A percentile compares a stretch with the other conserved stretches of the same genome.
Evolutionary conservation across 2,797 vertebrate genomes (phyloP).

Genomic region (Microcaecilia unicolor): DNA sequence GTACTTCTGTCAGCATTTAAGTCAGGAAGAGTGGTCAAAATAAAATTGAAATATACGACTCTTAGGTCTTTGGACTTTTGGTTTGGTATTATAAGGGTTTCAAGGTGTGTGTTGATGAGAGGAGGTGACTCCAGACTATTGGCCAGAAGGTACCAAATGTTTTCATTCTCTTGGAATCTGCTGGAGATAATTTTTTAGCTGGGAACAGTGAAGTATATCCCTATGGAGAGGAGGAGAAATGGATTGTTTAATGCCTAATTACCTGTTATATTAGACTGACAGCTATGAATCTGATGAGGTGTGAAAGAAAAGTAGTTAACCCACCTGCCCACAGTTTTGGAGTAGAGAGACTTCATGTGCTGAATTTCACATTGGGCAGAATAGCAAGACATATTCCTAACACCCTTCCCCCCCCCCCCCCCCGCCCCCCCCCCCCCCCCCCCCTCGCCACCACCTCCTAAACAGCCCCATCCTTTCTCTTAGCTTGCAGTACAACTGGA

Average conservation of each 20-base stretch:
- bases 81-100: too few relatives aligned
- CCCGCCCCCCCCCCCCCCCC: too few relatives aligned
- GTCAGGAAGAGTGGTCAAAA: too few relatives aligned
- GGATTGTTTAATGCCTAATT: slow-evolving; percentile 49
- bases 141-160: slow-evolving; percentile 4
- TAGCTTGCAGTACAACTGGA: background rate
- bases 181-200: slow-evolving; percentile 41
- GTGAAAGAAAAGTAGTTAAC: slow-evolving; percentile 21
- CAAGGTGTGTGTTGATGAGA: too few relatives aligned
- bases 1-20: too few relatives aligned
- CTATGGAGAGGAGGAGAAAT: slow-evolving; percentile 38
- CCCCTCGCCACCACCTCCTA: too few relatives aligned
- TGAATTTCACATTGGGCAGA: background rate
- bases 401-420: too few relatives aligned
- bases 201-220: slow-evolving; percentile 33
- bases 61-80: too few relatives aligned
- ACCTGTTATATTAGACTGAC: slow-evolving; percentile 39
- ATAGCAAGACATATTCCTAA: background rate
- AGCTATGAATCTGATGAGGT: slow-evolving; percentile 39
- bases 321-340: slow-evolving; percentile 8
- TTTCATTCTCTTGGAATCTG: slow-evolving; percentile 21
- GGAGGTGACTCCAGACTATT: accelerated
- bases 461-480: background rate
- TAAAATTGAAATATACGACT: too few relatives aligned
- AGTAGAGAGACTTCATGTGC: slow-evolving; percentile 16